Evolutionary conservation across 2,888 invertebrate species (phyloP), one percentile per base, ranked within the genome.

Genomic region (Tenthredo mesomela): DNA sequence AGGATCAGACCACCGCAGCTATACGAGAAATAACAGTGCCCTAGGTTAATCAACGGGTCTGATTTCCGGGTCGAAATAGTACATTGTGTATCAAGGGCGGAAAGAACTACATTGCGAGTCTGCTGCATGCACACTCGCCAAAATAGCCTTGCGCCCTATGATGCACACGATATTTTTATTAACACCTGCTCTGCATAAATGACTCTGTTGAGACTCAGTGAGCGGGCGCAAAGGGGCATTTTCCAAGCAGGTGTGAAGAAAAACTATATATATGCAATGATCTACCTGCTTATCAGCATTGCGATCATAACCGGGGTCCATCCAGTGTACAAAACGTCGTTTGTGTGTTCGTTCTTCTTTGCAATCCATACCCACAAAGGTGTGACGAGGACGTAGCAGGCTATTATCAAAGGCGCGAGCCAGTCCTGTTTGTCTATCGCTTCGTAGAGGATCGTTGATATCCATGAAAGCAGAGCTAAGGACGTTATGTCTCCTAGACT

Each of bases 271-370:
- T 2, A 29, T 2, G 29, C 29, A 29, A 29, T 29, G 29, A 29
- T 29, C 33, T 85, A 95, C 95, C 95, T 97, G 94, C 96, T 96
- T 88, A 97, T 97, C 67, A 96, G 91, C 97, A 97, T 97, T n/a
- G 97, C 97, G 84, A 95, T 95, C 90, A 97, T 95, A 9, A 97
- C 96, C 0, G 97, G 97, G 0, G 95, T 95, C 97, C 97, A 97
- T 18, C 97, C 97, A 85, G 95, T 94, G 89, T 95, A 95, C 6
- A 97, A 94, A 2, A 97, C 97, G 86, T 96, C 95, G 86, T 95
- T 94, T 2, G 96, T 96, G 91, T 96, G 96, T 85, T 95, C 94
- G 92, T 97, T 97, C 86, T 95, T 94, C 89, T 95, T 94, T 0
- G 97, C 96, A 85, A 97, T 95, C 94, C 95, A 95, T n/a, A 96